Evolutionary conservation across 2,888 invertebrate genomes (phyloP), one percentile per base, ranked within the genome.

Genomic region (Dyspetes luteomarginatus): DNA sequence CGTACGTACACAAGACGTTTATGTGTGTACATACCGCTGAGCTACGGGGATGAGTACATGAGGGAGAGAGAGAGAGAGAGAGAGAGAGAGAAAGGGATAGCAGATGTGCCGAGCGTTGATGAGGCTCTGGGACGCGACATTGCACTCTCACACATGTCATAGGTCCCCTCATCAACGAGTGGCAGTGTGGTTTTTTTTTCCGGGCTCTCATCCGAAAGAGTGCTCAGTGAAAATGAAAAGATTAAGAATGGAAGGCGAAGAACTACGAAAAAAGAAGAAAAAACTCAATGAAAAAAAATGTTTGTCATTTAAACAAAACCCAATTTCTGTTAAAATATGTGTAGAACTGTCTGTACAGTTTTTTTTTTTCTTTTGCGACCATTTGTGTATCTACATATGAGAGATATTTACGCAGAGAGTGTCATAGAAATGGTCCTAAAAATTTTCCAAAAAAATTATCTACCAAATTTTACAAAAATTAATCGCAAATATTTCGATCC

Each of bases 1-100:
- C 84, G 81, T 81, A 82, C 77, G 55, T 73, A 45, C 55, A 65
- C 48, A 74, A 45, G 45, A 45, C 30, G 45, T 65, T n/a, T 65
- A 72, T 19, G 65, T 17, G 52, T 64, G 72, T 68, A 72, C 48
- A 56, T 78, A 75, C 58, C 19, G n/a, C n/a, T n/a, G n/a, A n/a
- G n/a, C n/a, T n/a, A n/a, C n/a, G n/a, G n/a, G n/a, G 30, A 12
- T 45, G 55, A 26, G 43, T 62, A 62, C 50, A 58, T 17, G 45
- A 45, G n/a, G 4, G 68, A 17, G 67, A 50, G 48, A 52, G 12
- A 36, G 26, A 9, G n/a, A 17, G 36, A 50, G 28, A 43, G 43
- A 36, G 55, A 48, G 17, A 62, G 28, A 36, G 67, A 45, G 26
- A 64, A 41, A 77, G 64, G 28, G 55, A 65, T 28, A 36, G 15